These are phyloP conservation scores for Rhinogobius similis DNA, from an alignment of 2,113 vertebrate genomes.

Conservation along the genomic window DNA sequence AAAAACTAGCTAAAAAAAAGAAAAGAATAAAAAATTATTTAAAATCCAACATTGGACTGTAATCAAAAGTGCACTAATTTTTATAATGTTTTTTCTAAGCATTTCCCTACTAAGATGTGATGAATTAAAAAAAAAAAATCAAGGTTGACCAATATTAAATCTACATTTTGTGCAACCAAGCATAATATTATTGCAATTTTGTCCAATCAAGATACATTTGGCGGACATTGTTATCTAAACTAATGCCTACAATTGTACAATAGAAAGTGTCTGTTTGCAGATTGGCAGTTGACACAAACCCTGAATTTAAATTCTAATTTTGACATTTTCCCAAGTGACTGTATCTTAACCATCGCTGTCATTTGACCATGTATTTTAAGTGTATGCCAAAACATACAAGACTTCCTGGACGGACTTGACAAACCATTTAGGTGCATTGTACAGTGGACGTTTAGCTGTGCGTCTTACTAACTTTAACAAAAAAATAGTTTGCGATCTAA, in stretches of 20 bases:
- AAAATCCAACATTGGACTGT: background rate
- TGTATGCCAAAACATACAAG: background rate
- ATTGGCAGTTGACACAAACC: constrained; percentile 6
- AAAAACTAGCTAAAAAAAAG: constrained; percentile 1
- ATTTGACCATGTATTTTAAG: background rate
- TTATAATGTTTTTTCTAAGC: background rate
- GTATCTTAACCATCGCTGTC: background rate
- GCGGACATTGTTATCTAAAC: background rate
- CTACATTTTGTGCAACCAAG: constrained; percentile 5
- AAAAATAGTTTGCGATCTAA: background rate
- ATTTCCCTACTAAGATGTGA: background rate
- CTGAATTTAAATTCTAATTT: background rate
- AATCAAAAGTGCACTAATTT: constrained; percentile 2
- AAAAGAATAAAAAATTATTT: background rate
- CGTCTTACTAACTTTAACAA: background rate
- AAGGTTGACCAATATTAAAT: background rate
- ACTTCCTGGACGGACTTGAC: background rate
- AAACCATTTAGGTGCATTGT: background rate
- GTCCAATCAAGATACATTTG: constrained; percentile 3
- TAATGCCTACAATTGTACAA: constrained; percentile 1
- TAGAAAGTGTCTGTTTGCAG: constrained; percentile 3
- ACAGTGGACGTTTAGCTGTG: constrained; percentile 8
- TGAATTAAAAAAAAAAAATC: background rate
- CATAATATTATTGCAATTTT: constrained; percentile 6
- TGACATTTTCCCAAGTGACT: background rate